phyloP scores from a whole-genome alignment of 2,888 invertebrate species.

The Phyllotreta cruciferae region DNA sequence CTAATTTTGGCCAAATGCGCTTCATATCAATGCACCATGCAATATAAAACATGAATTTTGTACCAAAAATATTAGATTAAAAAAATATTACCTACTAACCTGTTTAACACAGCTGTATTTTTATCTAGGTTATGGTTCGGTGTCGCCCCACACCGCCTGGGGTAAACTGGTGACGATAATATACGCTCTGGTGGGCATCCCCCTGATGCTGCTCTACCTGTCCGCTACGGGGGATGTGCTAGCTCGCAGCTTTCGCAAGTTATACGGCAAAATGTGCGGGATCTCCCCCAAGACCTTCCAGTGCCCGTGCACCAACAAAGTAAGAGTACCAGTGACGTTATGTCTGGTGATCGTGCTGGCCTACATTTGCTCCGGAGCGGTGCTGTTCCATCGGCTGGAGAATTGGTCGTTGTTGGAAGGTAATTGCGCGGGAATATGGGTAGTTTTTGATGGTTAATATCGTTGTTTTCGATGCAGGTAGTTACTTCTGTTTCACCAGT shows the following conservation, averaged over 20 bases:
- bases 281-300: conserved; percentile 61
- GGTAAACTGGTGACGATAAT: conserved; percentile 83
- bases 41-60: too few species aligned
- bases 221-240: conserved; percentile 87
- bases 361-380: conserved; percentile 88
- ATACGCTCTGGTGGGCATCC: conserved; percentile 87
- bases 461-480: conserved; percentile 45
- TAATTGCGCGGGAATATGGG: conserved; percentile 16
- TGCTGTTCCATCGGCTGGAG: conserved; percentile 89
- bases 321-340: conserved; percentile 86
- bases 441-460: neutral
- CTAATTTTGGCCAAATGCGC: too few species aligned
- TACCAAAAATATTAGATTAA: too few species aligned
- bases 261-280: conserved; percentile 68
- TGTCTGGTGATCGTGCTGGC: conserved; percentile 84
- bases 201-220: conserved; percentile 85
- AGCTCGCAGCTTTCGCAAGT: conserved; percentile 64
- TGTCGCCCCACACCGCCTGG: conserved; percentile 80
- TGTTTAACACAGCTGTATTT: too few species aligned
- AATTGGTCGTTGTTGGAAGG: conserved; percentile 92
- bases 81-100: too few species aligned
- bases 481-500: conserved; percentile 80
- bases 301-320: conserved; percentile 64
- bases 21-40: too few species aligned
- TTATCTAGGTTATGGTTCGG: conserved; percentile 80